Percentiles rank a stretch among this genome's conserved stretches.
Conservation (phyloP, 1,140 invertebrate genomes). For the Neodiprion lecontei region DNA sequence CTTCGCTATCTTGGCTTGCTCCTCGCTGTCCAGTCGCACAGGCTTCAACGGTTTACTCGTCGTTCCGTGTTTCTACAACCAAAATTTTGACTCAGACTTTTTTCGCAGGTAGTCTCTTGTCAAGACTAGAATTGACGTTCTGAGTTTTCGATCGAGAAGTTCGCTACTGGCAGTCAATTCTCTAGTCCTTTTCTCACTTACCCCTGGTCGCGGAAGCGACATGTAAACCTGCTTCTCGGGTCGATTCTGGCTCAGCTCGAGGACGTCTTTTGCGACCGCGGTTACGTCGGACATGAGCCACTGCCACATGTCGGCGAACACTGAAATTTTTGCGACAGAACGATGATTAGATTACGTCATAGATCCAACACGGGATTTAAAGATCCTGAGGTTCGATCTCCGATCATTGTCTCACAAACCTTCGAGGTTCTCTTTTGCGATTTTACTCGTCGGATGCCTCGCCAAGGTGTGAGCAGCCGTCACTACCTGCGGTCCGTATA, state of each 20-base stretch:
- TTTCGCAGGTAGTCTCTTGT: too few species aligned
- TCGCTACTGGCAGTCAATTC: neutral
- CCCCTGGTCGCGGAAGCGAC: slow-evolving; percentile 92
- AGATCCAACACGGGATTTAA: too few species aligned
- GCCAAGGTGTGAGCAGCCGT: slow-evolving; percentile 92
- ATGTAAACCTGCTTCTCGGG: slow-evolving; percentile 92
- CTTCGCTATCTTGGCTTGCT: slow-evolving; percentile 97
- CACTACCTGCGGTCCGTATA: slow-evolving; percentile 93
- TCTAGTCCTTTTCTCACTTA: slow-evolving; percentile 62
- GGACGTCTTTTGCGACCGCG: slow-evolving; percentile 86
- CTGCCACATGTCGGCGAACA: slow-evolving; percentile 98
- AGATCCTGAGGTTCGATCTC: too few species aligned
- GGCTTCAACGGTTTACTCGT: slow-evolving; percentile 94
- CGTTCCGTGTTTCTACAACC: slow-evolving; percentile 91
- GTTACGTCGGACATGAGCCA: slow-evolving; percentile 89
- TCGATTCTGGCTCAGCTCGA: slow-evolving; percentile 80
- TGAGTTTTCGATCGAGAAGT: neutral
- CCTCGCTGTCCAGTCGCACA: slow-evolving; percentile 88
- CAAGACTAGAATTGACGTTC: too few species aligned
- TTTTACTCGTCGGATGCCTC: slow-evolving; percentile 91
- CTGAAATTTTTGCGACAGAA: slow-evolving; percentile 51
- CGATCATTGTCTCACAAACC: slow-evolving; percentile 47
- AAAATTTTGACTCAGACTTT: slow-evolving; percentile 19
- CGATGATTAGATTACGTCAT: too few species aligned
- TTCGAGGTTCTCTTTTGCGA: slow-evolving; percentile 96